phyloP scores from a whole-genome alignment of 2,888 invertebrate species.

The Balanococcus diminutus region DNA sequence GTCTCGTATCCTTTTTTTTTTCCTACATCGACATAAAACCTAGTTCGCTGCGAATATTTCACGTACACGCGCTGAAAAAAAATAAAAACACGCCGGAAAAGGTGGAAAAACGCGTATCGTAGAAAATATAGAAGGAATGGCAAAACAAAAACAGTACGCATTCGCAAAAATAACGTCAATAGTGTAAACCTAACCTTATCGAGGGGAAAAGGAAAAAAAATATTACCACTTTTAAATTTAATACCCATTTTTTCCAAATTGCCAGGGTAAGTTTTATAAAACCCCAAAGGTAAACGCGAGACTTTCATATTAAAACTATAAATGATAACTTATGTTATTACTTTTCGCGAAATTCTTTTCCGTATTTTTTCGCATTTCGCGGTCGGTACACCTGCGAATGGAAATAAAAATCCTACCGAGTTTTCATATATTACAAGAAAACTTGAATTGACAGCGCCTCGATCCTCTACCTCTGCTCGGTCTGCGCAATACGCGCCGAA shows the following conservation, averaged over 20 bases:
- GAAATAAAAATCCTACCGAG: constrained; percentile 45
- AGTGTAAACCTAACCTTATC: constrained; percentile 35
- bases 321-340: constrained; percentile 52
- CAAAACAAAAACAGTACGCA: constrained; percentile 1
- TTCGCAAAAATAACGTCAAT: constrained; percentile 28
- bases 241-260: constrained; percentile 43
- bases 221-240: constrained; percentile 39
- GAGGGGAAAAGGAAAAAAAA: constrained; percentile 9
- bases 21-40: neutral
- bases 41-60: neutral
- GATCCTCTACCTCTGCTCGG: neutral
- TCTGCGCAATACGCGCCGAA: constrained; percentile 35
- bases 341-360: constrained; percentile 41
- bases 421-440: constrained; percentile 48
- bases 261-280: constrained; percentile 47
- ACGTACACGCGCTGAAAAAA: neutral
- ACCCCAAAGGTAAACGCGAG: constrained; percentile 44
- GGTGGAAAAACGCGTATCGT: neutral
- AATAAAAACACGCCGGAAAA: neutral
- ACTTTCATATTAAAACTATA: constrained; percentile 51
- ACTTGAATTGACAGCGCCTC: constrained; percentile 45
- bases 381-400: constrained; percentile 49
- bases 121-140: neutral
- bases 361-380: constrained; percentile 38
- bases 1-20: constrained; percentile 30